A percentile compares a stretch with the other conserved stretches of the same genome.
These are phyloP conservation scores for Baronia brevicornis DNA, from an alignment of 2,888 invertebrate genomes.

Conservation along the genomic window DNA sequence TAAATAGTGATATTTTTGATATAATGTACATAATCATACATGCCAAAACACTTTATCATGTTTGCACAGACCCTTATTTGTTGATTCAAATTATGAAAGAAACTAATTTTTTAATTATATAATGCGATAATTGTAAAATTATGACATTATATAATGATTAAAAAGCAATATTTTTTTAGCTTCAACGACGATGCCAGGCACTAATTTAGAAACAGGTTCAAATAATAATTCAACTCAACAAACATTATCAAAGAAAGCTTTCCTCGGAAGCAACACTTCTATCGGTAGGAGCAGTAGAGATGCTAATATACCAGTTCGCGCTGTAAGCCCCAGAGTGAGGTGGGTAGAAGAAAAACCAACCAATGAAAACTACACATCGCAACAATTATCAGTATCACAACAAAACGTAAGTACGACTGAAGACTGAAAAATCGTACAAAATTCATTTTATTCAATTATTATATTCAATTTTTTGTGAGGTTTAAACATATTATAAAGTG, in stretches of 20 bases:
- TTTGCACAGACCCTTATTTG: conserved; percentile 32
- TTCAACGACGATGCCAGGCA: conserved; percentile 81
- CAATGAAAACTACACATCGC: conserved; percentile 55
- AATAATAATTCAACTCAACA: conserved; percentile 62
- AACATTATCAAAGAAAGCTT: conserved; percentile 67
- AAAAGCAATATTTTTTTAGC: too few relatives aligned
- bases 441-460: too few relatives aligned
- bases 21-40: conserved; percentile 31
- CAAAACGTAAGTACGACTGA: conserved; percentile 54
- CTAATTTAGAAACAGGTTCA: conserved; percentile 72
- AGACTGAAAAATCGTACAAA: background rate
- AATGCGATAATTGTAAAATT: too few relatives aligned
- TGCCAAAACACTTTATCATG: conserved; percentile 53
- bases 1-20: conserved; percentile 26
- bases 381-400: conserved; percentile 59
- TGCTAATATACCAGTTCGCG: conserved; percentile 66
- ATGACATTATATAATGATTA: too few relatives aligned
- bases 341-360: conserved; percentile 65
- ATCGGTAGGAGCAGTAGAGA: conserved; percentile 64
- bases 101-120: too few relatives aligned
- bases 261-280: conserved; percentile 69
- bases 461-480: too few relatives aligned
- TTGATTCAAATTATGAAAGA: too few relatives aligned
- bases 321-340: conserved; percentile 68
- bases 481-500: too few relatives aligned